A percentile compares a stretch with the other conserved stretches of the same genome.
Evolutionary conservation across 2,888 invertebrate genomes (phyloP).

Genomic region (Erynnis tages): DNA sequence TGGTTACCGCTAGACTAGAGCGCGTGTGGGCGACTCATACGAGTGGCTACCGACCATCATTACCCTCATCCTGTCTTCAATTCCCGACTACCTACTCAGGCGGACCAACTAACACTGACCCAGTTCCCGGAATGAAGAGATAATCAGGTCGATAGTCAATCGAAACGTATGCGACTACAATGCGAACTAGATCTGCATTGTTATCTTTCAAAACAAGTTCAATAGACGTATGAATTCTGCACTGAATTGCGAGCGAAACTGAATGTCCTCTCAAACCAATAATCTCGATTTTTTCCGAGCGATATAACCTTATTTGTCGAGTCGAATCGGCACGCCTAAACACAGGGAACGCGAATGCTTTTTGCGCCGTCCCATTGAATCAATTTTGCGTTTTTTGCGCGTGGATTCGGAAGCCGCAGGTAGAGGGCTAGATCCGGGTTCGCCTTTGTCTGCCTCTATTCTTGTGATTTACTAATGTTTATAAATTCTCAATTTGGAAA

Average conservation of each 20-base stretch:
- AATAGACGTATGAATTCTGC: conserved; percentile 34
- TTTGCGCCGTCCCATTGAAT: conserved; percentile 70
- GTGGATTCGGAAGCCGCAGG: conserved; percentile 79
- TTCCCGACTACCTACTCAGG: conserved; percentile 43
- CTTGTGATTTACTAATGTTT: conserved; percentile 70
- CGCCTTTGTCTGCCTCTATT: conserved; percentile 56
- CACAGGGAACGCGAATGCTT: conserved; percentile 70
- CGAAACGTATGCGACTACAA: conserved; percentile 46
- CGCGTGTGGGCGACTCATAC: conserved; percentile 35
- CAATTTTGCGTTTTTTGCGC: conserved; percentile 71
- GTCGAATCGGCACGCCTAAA: conserved; percentile 67
- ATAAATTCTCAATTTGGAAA: conserved; percentile 72
- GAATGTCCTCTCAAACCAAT: conserved; percentile 54
- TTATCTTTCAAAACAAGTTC: conserved; percentile 30
- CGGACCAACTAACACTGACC: conserved; percentile 64
- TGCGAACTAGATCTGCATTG: conserved; percentile 44
- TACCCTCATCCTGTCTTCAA: conserved; percentile 64
- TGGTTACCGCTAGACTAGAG: conserved; percentile 27
- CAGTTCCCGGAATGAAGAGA: conserved; percentile 52
- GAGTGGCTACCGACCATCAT: conserved; percentile 49
- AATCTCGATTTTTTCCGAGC: conserved; percentile 66
- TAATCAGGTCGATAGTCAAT: conserved; percentile 66
- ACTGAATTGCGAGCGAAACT: conserved; percentile 39
- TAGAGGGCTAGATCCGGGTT: conserved; percentile 77
- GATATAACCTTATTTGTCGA: conserved; percentile 74